phyloP scores from a whole-genome alignment of 2,888 invertebrate genomes.

The Pemphredon lugubris region DNA sequence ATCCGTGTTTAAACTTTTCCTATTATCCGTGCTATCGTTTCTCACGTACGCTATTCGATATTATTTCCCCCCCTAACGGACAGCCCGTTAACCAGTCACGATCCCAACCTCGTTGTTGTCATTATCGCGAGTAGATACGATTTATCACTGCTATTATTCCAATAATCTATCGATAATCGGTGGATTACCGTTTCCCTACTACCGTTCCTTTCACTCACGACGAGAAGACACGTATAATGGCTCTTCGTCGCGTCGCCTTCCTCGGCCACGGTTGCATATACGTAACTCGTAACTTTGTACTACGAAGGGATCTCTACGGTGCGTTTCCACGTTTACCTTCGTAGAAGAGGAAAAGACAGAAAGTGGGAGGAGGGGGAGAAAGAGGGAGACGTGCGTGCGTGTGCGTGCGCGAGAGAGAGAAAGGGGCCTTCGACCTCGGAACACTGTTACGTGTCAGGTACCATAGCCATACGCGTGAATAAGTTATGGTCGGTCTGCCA shows the following conservation, averaged over 20 bases:
- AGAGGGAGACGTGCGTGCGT: slow-evolving; percentile 9
- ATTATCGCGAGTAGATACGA: slow-evolving; percentile 15
- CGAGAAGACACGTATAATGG: slow-evolving; percentile 30
- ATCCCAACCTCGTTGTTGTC: slow-evolving; percentile 34
- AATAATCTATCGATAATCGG: slow-evolving; percentile 26
- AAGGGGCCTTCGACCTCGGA: slow-evolving; percentile 66
- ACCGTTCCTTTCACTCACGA: slow-evolving; percentile 41
- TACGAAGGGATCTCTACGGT: slow-evolving; percentile 51
- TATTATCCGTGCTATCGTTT: no score
- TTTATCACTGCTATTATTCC: slow-evolving; percentile 41
- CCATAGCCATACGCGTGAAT: slow-evolving; percentile 69
- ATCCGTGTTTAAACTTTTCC: no score
- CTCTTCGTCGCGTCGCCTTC: no score
- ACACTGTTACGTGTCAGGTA: slow-evolving; percentile 71
- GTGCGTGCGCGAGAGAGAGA: slow-evolving; percentile 23
- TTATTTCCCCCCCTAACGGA: background rate
- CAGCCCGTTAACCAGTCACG: slow-evolving; percentile 19
- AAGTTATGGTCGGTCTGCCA: slow-evolving; percentile 67
- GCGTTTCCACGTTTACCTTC: slow-evolving; percentile 60
- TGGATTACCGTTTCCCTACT: slow-evolving; percentile 32
- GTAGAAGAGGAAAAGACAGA: slow-evolving; percentile 15
- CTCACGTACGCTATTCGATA: slow-evolving; percentile 1
- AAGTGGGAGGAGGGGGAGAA: slow-evolving; percentile 8
- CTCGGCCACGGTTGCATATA: slow-evolving; percentile 30
- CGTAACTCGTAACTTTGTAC: slow-evolving; percentile 38